A percentile compares a stretch with the other conserved stretches of the same genome.
Evolutionary conservation across 2,888 invertebrate genomes (phyloP).

Genomic region (Parnassius glacialis): DNA sequence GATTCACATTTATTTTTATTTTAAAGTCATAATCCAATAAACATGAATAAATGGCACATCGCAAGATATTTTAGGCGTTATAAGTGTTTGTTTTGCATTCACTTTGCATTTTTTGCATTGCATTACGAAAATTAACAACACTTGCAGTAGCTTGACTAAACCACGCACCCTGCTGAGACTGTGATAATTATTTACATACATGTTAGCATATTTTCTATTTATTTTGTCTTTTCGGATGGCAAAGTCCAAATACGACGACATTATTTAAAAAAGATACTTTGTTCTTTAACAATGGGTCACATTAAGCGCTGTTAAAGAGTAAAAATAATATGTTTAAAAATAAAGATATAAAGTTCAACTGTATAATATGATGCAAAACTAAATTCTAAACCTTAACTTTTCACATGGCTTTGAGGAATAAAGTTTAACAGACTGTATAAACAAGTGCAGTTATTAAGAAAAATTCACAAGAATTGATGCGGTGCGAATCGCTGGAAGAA

Average conservation of each 20-base stretch:
- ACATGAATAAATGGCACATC: too few relatives aligned
- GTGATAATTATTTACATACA: constrained; percentile 17
- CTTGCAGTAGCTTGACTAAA: constrained; percentile 14
- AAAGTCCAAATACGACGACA: too few relatives aligned
- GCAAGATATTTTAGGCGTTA: neutral
- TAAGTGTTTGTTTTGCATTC: constrained; percentile 1
- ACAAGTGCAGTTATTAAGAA: constrained; percentile 65
- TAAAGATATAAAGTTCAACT: neutral
- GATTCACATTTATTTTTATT: too few relatives aligned
- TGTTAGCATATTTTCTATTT: neutral
- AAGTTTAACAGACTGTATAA: constrained; percentile 64
- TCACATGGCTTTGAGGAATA: constrained; percentile 51
- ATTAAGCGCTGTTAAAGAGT: too few relatives aligned
- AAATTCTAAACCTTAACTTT: constrained; percentile 44
- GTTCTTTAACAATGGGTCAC: too few relatives aligned
- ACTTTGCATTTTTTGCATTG: too few relatives aligned
- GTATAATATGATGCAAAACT: neutral
- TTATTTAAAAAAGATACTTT: too few relatives aligned
- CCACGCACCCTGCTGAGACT: constrained; percentile 26
- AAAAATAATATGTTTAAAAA: too few relatives aligned
- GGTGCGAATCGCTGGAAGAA: constrained; percentile 44
- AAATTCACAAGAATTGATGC: constrained; percentile 46
- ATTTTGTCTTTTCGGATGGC: too few relatives aligned
- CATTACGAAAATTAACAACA: constrained; percentile 1
- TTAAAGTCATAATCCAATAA: too few relatives aligned